These are phyloP conservation scores for Silurus aristotelis DNA, from an alignment of 2,797 vertebrate genomes.

Conservation along the genomic window DNA sequence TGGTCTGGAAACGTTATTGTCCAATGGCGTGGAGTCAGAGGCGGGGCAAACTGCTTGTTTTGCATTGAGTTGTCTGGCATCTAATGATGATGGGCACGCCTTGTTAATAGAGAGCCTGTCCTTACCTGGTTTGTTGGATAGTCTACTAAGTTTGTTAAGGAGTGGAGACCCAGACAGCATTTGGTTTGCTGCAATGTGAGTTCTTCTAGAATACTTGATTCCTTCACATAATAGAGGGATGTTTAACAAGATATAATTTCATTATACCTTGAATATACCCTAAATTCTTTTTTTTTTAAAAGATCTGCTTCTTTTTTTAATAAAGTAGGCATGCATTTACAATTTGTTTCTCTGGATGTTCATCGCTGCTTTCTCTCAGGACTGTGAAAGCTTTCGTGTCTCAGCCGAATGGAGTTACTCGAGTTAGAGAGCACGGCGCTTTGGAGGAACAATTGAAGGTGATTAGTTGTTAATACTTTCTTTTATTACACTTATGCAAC, in stretches of 20 bases:
- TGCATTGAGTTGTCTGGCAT: constrained; percentile 63
- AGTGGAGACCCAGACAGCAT: constrained; percentile 60
- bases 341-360: not conserved
- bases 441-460: constrained; percentile 59
- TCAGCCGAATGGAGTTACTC: constrained; percentile 57
- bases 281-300: not conserved
- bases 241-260: not conserved
- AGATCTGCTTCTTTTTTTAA: not conserved
- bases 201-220: constrained; percentile 8
- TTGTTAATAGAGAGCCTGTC: constrained; percentile 55
- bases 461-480: not conserved
- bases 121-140: constrained; percentile 57
- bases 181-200: constrained; percentile 68
- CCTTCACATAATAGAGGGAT: not conserved
- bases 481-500: not conserved
- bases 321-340: not conserved
- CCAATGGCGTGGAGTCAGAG: constrained; percentile 37
- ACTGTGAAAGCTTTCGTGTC: constrained; percentile 59
- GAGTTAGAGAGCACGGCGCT: constrained; percentile 52
- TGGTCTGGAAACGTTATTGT: constrained; percentile 59
- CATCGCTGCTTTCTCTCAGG: constrained; percentile 44
- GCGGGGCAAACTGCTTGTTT: constrained; percentile 64
- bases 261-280: not conserved
- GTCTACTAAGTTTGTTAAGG: constrained; percentile 55
- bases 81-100: constrained; percentile 58